Percentiles rank a stretch among this genome's conserved stretches.
phyloP scores from a whole-genome alignment of 2,888 invertebrate species.

The Cheilosia impressa region DNA sequence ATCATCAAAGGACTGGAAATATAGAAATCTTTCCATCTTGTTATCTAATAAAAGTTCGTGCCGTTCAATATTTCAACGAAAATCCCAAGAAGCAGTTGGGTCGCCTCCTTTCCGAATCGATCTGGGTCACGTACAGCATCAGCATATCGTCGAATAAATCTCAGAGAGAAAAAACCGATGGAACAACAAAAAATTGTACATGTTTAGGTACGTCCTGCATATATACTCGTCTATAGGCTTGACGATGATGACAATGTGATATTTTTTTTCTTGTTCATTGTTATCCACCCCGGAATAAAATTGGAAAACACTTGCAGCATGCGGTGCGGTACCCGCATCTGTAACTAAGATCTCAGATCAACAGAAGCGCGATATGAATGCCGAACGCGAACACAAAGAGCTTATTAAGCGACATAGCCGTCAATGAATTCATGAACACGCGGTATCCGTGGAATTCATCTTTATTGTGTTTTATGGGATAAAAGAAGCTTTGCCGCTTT shows the following conservation, averaged over 20 bases:
- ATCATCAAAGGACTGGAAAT: constrained; percentile 24
- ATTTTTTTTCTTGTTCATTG: constrained; percentile 29
- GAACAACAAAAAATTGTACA: background rate
- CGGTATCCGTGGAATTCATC: constrained; percentile 49
- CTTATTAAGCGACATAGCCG: constrained; percentile 55
- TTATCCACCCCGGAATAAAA: constrained; percentile 43
- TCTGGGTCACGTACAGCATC: constrained; percentile 59
- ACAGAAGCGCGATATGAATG: constrained; percentile 34
- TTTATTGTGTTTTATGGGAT: constrained; percentile 47
- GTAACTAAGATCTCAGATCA: constrained; percentile 58
- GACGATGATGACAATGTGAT: constrained; percentile 23
- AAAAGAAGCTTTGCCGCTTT: constrained; percentile 69
- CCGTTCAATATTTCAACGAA: constrained; percentile 34
- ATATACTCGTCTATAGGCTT: constrained; percentile 23
- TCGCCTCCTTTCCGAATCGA: constrained; percentile 33
- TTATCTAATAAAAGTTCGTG: constrained; percentile 34
- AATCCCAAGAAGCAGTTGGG: constrained; percentile 1
- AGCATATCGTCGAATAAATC: constrained; percentile 39
- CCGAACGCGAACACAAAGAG: constrained; percentile 52
- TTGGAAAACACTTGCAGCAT: constrained; percentile 66
- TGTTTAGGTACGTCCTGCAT: constrained; percentile 23
- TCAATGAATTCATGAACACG: constrained; percentile 73
- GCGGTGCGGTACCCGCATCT: constrained; percentile 61
- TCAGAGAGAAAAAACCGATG: background rate
- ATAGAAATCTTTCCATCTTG: constrained; percentile 14